Conservation (phyloP, 2,888 invertebrate species). For the Oegoconia quadripuncta region DNA sequence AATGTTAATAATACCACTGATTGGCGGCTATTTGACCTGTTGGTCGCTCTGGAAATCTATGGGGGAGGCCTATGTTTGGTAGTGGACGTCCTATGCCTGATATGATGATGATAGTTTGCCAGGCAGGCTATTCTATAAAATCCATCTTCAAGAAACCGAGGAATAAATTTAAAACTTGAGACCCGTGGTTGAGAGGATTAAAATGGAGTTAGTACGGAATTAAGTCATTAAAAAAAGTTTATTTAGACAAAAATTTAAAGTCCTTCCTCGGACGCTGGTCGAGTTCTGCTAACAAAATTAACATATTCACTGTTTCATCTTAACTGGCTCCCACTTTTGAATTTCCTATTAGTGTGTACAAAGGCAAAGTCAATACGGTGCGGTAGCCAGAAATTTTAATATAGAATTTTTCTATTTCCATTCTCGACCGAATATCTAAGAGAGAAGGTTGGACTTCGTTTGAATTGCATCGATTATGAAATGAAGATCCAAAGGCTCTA, state of each 20-base stretch:
- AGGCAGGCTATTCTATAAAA: no score
- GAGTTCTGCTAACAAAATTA: constrained; percentile 55
- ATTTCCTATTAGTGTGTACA: constrained; percentile 76
- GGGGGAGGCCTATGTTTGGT: no score
- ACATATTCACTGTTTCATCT: constrained; percentile 74
- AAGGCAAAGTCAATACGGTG: constrained; percentile 70
- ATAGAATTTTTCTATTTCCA: constrained; percentile 24
- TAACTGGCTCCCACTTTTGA: constrained; percentile 74
- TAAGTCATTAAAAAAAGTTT: no score
- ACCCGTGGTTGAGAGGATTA: no score
- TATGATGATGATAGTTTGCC: no score
- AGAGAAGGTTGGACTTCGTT: constrained; percentile 26
- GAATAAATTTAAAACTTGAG: no score
- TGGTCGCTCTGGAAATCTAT: no score
- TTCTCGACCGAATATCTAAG: constrained; percentile 3
- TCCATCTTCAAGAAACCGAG: no score
- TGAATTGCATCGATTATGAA: constrained; percentile 37
- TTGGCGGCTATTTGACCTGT: no score
- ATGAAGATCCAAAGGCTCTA: constrained; percentile 54
- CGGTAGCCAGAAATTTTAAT: constrained; percentile 56
- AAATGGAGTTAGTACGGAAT: no score
- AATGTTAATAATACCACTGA: no score
- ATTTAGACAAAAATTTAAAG: constrained; percentile 25
- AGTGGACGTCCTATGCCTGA: no score
- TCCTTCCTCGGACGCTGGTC: constrained; percentile 25